A percentile compares a stretch with the other conserved stretches of the same genome.
Conservation (phyloP, 2,888 invertebrate genomes). For the Tenthredo amoena region DNA sequence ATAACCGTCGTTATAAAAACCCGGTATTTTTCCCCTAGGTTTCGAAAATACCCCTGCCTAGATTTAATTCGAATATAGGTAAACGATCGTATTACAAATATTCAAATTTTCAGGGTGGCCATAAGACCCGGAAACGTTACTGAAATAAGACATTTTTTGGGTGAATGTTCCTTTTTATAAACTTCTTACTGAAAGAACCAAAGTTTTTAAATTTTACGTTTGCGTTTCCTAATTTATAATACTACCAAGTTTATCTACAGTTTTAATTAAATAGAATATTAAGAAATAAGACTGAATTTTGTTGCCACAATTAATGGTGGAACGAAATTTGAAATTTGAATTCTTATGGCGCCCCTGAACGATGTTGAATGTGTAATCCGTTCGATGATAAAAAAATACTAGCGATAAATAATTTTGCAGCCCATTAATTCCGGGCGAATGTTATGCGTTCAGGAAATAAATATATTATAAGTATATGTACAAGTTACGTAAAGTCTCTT, state of each 20-base stretch:
- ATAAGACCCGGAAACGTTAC: neutral
- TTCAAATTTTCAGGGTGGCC: neutral
- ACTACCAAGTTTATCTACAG: no score
- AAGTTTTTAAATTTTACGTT: neutral
- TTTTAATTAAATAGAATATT: neutral
- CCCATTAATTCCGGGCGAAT: slow-evolving; percentile 23
- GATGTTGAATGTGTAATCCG: neutral
- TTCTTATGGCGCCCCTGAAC: neutral
- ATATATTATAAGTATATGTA: slow-evolving; percentile 36
- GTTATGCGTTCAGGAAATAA: slow-evolving; percentile 41
- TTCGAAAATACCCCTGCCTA: neutral
- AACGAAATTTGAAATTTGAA: neutral
- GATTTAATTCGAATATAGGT: neutral
- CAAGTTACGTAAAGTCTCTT: slow-evolving; percentile 18
- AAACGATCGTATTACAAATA: neutral
- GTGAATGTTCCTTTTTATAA: neutral
- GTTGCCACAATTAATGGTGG: neutral
- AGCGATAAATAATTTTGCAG: neutral
- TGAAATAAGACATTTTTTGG: neutral
- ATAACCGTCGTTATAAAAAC: neutral
- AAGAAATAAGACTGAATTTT: neutral
- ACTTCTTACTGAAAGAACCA: neutral
- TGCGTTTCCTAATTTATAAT: neutral
- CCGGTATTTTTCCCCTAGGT: neutral
- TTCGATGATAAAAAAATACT: slow-evolving; percentile 3